Evolutionary conservation across 1,140 invertebrate species (phyloP), one percentile per base, ranked within the genome.

Genomic region (Leptonema lineaticorne): DNA sequence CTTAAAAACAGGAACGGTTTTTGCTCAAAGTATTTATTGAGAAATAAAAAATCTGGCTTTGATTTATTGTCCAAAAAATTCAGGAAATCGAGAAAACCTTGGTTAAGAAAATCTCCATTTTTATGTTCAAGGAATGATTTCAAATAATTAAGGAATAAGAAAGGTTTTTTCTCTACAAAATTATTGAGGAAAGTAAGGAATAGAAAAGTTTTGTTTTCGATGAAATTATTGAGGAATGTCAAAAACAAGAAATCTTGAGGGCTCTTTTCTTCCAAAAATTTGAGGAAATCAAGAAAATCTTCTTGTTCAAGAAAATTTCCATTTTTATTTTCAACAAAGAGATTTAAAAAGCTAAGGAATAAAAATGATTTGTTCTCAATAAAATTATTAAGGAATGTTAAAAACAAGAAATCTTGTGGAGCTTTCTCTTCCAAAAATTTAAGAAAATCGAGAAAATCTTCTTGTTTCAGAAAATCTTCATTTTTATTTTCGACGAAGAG

Each of bases 341-440:
- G 11, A 18, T 57, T 59, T n/a, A 59, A 33, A 16, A 59, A 59
- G 57, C 33, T 33, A 27, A 59, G 28, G 57, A 59, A 59, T 53
- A 53, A 53, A n/a, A 53, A 30, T 3, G 57, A 11, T 16, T 59
- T 59, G 57, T 28, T 59, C 9, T 59, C 57, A 16, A 27, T 16
- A 9, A n/a, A 53, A 26, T 53, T 53, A 24, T 53, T 53, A 8
- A 53, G 24, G 50, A 53, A 53, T 7, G 18, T 26, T 24, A 53
- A 24, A 24, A 53, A 53, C 24, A 53, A 11, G 50, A 53, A 53
- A 24, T 53, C 50, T 53, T 53, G 20, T 6, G 46, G 46, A 2
- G 20, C 46, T 48, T 48, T 48, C n/a, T 48, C 20, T 20, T 48
- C 46, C 2, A 48, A 14, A 18, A 48, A 48, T 26, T 53, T 53